Evolutionary conservation across 2,888 invertebrate genomes (phyloP).

Genomic region (Platycnemis pennipes): DNA sequence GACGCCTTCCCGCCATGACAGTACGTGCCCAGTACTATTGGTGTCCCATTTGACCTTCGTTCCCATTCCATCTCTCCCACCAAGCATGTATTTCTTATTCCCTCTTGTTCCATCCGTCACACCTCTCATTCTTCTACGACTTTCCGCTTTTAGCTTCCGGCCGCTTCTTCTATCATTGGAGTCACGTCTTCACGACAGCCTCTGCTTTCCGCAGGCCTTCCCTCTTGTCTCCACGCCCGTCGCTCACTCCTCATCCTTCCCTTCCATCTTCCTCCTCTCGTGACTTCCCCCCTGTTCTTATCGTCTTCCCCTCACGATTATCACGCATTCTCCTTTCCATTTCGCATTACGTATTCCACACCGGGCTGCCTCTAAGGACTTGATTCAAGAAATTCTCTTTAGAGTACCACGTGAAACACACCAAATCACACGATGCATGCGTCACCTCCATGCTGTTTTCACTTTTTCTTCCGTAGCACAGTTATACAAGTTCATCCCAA

Average conservation of each 20-base stretch:
- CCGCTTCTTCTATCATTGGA: constrained; percentile 47
- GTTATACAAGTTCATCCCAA: too few species aligned
- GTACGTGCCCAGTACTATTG: neutral
- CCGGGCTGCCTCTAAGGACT: too few species aligned
- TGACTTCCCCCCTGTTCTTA: neutral
- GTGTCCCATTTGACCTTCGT: neutral
- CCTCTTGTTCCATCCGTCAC: neutral
- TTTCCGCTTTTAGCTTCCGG: constrained; percentile 29
- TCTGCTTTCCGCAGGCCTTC: neutral
- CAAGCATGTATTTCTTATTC: neutral
- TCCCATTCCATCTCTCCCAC: neutral
- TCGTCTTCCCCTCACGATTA: neutral
- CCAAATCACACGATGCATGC: too few species aligned
- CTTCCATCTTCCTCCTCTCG: neutral
- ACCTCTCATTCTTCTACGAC: neutral
- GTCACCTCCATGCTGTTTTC: too few species aligned
- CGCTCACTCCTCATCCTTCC: neutral
- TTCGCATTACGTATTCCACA: neutral
- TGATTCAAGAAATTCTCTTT: too few species aligned
- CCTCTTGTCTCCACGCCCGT: neutral
- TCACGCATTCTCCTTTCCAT: neutral
- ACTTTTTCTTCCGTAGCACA: too few species aligned
- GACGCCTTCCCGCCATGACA: neutral
- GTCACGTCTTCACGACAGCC: constrained; percentile 47
- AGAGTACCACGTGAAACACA: too few species aligned